These are phyloP conservation scores for Coracopsis vasa DNA, from an alignment of 2,113 vertebrate species.

Conservation along the genomic window DNA sequence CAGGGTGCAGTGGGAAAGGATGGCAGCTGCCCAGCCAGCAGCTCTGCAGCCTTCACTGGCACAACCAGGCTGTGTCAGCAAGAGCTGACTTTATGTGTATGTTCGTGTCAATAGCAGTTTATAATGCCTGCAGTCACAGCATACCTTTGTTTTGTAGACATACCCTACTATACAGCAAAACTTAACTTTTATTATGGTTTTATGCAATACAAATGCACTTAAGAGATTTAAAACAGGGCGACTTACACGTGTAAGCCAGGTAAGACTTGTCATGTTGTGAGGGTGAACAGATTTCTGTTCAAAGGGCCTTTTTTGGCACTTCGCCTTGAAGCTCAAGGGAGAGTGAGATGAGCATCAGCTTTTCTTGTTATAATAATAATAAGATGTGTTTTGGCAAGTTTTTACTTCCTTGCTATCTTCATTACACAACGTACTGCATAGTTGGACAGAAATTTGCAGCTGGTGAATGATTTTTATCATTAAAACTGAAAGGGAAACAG, in stretches of 20 bases:
- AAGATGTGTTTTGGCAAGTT: background rate
- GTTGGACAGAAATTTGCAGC: background rate
- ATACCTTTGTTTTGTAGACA: background rate
- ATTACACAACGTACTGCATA: background rate
- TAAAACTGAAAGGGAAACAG: background rate
- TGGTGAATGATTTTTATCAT: background rate
- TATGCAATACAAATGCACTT: background rate
- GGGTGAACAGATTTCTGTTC: background rate
- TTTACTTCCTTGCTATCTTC: background rate
- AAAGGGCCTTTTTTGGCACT: background rate
- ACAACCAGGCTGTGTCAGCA: accelerated
- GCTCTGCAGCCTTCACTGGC: background rate
- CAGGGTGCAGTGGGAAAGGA: background rate
- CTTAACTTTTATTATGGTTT: background rate
- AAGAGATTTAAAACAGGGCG: background rate
- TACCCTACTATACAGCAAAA: background rate
- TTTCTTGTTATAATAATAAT: background rate
- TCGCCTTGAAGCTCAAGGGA: background rate
- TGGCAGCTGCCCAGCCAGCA: background rate
- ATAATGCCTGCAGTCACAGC: background rate
- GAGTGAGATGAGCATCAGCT: background rate
- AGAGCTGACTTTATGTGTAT: background rate
- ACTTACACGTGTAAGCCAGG: background rate
- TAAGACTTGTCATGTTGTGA: background rate
- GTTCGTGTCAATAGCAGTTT: background rate